Evolutionary conservation across 2,113 vertebrate genomes (phyloP).

Genomic region (Cynoglossus semilaevis): DNA sequence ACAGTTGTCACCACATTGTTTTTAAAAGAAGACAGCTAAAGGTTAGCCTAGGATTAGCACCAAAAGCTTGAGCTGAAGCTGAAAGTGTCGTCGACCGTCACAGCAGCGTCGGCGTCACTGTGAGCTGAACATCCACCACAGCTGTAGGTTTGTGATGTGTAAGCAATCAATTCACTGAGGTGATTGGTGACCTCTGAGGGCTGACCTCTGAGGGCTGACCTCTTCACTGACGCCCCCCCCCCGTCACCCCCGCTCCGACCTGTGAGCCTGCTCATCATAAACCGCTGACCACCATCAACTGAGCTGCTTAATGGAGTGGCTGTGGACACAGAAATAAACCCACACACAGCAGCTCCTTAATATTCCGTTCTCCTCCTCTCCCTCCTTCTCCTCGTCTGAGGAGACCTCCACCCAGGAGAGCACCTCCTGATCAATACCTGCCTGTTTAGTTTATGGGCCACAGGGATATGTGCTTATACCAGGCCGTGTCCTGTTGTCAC

Average conservation of each 20-base stretch:
- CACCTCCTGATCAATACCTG: slow-evolving; percentile 74
- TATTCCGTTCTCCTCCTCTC: slow-evolving; percentile 60
- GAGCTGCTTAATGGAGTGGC: slow-evolving; percentile 55
- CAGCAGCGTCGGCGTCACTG: too few species aligned
- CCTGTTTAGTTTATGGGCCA: slow-evolving; percentile 76
- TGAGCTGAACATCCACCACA: slow-evolving; percentile 21
- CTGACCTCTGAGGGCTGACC: slow-evolving; percentile 67
- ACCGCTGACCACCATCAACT: slow-evolving; percentile 57
- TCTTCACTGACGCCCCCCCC: slow-evolving; percentile 53
- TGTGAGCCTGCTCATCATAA: slow-evolving; percentile 66
- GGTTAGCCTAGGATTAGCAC: too few species aligned
- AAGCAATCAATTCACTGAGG: slow-evolving; percentile 67
- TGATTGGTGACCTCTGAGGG: slow-evolving; percentile 67
- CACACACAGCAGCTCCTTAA: slow-evolving; percentile 54
- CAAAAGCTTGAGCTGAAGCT: too few species aligned
- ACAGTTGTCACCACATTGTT: too few species aligned
- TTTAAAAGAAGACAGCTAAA: too few species aligned
- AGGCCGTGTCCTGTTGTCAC: slow-evolving; percentile 52
- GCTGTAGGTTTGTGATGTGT: slow-evolving; percentile 60
- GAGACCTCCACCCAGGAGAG: slow-evolving; percentile 53
- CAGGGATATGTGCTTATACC: slow-evolving; percentile 52
- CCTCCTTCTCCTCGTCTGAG: too few species aligned
- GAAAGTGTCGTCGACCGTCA: too few species aligned
- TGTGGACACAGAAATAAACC: slow-evolving; percentile 28
- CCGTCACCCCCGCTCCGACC: too few species aligned